These are phyloP conservation scores for Hoplodrina blanda DNA, from an alignment of 2,888 invertebrate genomes.

Conservation along the genomic window DNA sequence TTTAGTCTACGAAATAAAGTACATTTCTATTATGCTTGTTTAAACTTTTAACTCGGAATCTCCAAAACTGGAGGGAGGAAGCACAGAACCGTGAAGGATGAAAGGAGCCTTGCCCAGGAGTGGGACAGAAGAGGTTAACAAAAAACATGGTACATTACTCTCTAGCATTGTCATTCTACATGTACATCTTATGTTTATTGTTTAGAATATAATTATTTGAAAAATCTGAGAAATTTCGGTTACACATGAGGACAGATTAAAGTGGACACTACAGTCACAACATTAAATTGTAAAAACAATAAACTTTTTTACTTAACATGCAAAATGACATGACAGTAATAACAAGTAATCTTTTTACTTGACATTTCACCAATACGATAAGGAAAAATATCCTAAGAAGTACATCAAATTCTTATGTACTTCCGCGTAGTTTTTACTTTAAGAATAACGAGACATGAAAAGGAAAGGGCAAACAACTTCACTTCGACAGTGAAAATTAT, in stretches of 20 bases:
- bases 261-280: neutral
- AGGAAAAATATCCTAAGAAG: constrained; percentile 27
- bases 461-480: constrained; percentile 36
- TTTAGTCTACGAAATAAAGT: too few species aligned
- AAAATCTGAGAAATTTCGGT: too few species aligned
- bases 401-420: constrained; percentile 1
- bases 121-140: too few species aligned
- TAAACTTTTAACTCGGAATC: too few species aligned
- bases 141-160: too few species aligned
- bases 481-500: constrained; percentile 20
- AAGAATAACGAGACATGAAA: neutral
- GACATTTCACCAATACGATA: constrained; percentile 4
- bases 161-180: too few species aligned
- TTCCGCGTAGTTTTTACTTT: constrained; percentile 21
- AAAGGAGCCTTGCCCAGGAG: too few species aligned
- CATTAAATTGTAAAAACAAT: neutral
- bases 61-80: too few species aligned
- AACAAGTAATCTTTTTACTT: constrained; percentile 10
- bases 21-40: too few species aligned
- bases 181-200: too few species aligned
- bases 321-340: constrained; percentile 1
- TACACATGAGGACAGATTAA: neutral
- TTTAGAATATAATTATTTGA: too few species aligned
- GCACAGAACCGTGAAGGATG: too few species aligned
- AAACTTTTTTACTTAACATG: neutral